phyloP scores from a whole-genome alignment of 2,888 invertebrate genomes.

The Drosophila percnosoma region DNA sequence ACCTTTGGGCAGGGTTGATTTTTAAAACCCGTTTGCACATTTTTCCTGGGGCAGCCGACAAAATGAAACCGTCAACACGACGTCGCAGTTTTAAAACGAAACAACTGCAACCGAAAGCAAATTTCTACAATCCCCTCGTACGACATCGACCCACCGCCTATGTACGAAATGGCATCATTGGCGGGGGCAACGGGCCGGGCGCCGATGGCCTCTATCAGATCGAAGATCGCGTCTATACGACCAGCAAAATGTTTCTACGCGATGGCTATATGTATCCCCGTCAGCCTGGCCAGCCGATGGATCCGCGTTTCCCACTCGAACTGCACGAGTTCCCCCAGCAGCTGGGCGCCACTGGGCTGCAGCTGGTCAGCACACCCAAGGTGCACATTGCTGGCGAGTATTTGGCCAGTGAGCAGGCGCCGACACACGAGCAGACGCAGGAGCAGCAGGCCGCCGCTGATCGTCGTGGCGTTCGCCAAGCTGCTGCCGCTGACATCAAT shows the following conservation, averaged over 20 bases:
- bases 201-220: constrained; percentile 82
- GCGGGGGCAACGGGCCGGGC: constrained; percentile 79
- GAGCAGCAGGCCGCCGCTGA: constrained; percentile 54
- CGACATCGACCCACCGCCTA: constrained; percentile 79
- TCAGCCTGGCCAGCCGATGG: constrained; percentile 83
- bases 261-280: constrained; percentile 84
- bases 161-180: constrained; percentile 82
- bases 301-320: constrained; percentile 83
- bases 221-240: constrained; percentile 83
- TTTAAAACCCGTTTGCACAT: constrained; percentile 46
- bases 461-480: constrained; percentile 75
- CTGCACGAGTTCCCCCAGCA: constrained; percentile 82
- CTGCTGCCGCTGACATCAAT: constrained; percentile 79
- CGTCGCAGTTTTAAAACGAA: constrained; percentile 83
- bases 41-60: constrained; percentile 17
- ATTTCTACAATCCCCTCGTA: constrained; percentile 69
- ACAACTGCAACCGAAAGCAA: constrained; percentile 68
- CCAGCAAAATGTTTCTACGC: constrained; percentile 83
- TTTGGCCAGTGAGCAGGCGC: constrained; percentile 70
- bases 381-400: constrained; percentile 84
- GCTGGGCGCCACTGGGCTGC: constrained; percentile 81
- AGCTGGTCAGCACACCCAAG: constrained; percentile 81
- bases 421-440: constrained; percentile 28
- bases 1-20: constrained; percentile 16
- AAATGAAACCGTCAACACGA: constrained; percentile 81